Conservation (phyloP, 2,888 invertebrate species). For the Callosobruchus maculatus region DNA sequence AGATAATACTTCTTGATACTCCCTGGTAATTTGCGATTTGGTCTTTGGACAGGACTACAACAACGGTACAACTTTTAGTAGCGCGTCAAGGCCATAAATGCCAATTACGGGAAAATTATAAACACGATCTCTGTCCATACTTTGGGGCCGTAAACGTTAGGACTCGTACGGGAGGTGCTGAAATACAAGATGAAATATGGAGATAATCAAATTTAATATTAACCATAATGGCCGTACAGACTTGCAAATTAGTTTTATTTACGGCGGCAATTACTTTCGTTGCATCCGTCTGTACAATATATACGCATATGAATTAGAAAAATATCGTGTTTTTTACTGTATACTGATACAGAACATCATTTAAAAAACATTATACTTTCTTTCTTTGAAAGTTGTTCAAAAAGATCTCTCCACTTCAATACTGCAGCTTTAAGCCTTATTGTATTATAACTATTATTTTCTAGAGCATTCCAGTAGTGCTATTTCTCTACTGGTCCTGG, state of each 20-base stretch:
- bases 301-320: background rate
- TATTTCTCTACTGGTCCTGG: no score
- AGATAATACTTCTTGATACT: background rate
- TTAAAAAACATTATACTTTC: no score
- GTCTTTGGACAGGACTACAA: background rate
- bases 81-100: conserved; percentile 14
- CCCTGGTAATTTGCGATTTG: background rate
- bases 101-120: conserved; percentile 21
- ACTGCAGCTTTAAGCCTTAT: no score
- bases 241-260: background rate
- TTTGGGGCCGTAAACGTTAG: conserved; percentile 10
- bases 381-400: no score
- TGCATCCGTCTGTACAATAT: background rate
- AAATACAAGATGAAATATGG: conserved; percentile 7
- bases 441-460: no score
- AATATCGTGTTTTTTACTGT: background rate
- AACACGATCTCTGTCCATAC: conserved; percentile 8
- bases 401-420: no score
- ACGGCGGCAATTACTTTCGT: background rate
- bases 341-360: no score
- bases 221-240: background rate
- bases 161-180: conserved; percentile 1
- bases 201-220: background rate
- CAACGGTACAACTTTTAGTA: background rate
- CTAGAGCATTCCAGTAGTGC: no score